A percentile compares a stretch with the other conserved stretches of the same genome.
Evolutionary conservation across 2,113 vertebrate species (phyloP).

Genomic region (Onychostruthus taczanowskii): DNA sequence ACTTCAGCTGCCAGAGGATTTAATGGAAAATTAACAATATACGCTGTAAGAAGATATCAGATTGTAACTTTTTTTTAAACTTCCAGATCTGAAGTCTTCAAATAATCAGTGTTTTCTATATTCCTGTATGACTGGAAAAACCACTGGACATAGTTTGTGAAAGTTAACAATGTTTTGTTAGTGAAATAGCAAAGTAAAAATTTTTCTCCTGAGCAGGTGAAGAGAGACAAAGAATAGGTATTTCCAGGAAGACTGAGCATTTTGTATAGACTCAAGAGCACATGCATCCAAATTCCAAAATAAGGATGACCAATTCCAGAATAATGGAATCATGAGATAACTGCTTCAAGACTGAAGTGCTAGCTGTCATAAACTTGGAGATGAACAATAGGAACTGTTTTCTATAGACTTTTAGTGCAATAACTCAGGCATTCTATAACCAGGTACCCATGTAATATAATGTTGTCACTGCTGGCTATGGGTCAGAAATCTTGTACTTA

Average conservation of each 20-base stretch:
- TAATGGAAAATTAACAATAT: neutral
- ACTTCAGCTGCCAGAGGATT: neutral
- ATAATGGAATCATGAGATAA: neutral
- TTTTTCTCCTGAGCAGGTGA: neutral
- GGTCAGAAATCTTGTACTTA: neutral
- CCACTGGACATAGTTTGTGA: neutral
- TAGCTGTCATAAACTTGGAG: neutral
- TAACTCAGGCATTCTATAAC: neutral
- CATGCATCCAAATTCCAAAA: neutral
- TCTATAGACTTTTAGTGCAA: neutral
- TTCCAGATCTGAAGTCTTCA: neutral
- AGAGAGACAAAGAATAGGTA: neutral
- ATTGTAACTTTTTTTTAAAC: neutral
- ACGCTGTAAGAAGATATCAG: neutral
- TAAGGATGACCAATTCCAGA: neutral
- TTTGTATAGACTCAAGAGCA: neutral
- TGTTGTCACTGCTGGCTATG: neutral
- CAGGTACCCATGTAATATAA: neutral
- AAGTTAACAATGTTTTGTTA: neutral
- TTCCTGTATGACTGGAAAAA: neutral
- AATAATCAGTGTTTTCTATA: neutral
- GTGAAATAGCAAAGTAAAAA: neutral
- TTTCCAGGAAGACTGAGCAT: neutral
- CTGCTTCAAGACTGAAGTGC: neutral
- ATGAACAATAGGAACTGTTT: neutral